Evolutionary conservation across 2,797 vertebrate species (phyloP).

Genomic region (Anguilla anguilla): DNA sequence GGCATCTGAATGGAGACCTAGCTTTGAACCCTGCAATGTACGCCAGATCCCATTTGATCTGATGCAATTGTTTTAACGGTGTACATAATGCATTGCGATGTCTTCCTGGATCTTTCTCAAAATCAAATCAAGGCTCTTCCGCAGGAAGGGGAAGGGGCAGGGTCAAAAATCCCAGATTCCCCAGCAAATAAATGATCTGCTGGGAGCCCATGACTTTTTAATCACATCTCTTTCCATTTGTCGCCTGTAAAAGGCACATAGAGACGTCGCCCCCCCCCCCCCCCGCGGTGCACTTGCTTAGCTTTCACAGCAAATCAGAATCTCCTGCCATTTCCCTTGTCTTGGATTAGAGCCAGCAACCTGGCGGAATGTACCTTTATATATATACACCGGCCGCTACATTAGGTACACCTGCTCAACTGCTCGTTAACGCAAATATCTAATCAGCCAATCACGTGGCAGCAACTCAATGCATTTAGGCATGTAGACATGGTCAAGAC

Average conservation of each 20-base stretch:
- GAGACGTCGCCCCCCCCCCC: not conserved
- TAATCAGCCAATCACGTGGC: no score
- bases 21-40: conserved; percentile 58
- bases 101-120: conserved; percentile 59
- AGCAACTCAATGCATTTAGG: no score
- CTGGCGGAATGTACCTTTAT: not conserved
- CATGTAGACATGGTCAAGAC: no score
- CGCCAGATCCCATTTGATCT: conserved; percentile 59
- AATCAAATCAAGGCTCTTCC: conserved; percentile 50
- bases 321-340: not conserved
- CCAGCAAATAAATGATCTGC: conserved; percentile 17
- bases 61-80: conserved; percentile 55
- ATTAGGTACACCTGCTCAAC: no score
- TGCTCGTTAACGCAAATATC: no score
- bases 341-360: not conserved
- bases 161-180: conserved; percentile 34
- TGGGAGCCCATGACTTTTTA: not conserved
- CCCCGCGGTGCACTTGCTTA: not conserved
- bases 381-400: not conserved
- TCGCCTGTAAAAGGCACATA: not conserved
- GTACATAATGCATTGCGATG: conserved; percentile 65
- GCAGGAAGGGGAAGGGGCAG: conserved; percentile 28
- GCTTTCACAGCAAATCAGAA: not conserved
- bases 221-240: not conserved
- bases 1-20: conserved; percentile 48